phyloP scores from a whole-genome alignment of 2,113 vertebrate species.

The Esox niger region DNA sequence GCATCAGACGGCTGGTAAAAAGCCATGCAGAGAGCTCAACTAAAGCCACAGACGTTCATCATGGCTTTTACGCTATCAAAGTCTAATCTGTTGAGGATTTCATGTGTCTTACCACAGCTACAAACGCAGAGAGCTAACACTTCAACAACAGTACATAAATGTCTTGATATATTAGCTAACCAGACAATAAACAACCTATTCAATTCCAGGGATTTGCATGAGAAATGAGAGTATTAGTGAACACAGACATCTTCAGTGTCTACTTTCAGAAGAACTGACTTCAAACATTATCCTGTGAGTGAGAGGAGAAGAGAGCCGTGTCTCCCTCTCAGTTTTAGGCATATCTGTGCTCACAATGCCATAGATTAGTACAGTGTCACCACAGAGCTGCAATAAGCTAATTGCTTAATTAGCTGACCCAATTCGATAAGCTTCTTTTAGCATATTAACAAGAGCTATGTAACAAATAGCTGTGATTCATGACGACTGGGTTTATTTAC shows the following conservation, averaged over 20 bases:
- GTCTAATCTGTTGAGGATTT: conserved; percentile 74
- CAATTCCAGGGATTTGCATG: conserved; percentile 74
- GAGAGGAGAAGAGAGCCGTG: conserved; percentile 40
- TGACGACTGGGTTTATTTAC: conserved; percentile 66
- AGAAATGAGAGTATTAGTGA: conserved; percentile 69
- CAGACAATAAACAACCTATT: conserved; percentile 74
- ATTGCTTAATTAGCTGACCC: conserved; percentile 81
- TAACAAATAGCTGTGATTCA: conserved; percentile 67
- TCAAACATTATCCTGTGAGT: conserved; percentile 66
- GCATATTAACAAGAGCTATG: conserved; percentile 73
- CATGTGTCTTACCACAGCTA: conserved; percentile 71
- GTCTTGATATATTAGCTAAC: conserved; percentile 67
- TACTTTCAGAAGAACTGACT: conserved; percentile 53
- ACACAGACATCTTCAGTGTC: conserved; percentile 35
- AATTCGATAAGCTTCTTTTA: conserved; percentile 78
- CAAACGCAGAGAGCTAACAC: conserved; percentile 65
- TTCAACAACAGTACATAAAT: conserved; percentile 69
- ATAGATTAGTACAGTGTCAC: conserved; percentile 74
- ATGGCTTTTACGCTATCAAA: conserved; percentile 63
- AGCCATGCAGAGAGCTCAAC: conserved; percentile 37
- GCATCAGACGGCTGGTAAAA: conserved; percentile 30
- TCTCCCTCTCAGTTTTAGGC: conserved; percentile 56
- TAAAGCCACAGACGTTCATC: conserved; percentile 57
- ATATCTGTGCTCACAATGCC: conserved; percentile 66
- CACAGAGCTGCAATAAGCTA: conserved; percentile 74